Base-by-base conservation (phyloP, 2,113 vertebrate genomes). In the Petrocephalus microphthalmus region DNA sequence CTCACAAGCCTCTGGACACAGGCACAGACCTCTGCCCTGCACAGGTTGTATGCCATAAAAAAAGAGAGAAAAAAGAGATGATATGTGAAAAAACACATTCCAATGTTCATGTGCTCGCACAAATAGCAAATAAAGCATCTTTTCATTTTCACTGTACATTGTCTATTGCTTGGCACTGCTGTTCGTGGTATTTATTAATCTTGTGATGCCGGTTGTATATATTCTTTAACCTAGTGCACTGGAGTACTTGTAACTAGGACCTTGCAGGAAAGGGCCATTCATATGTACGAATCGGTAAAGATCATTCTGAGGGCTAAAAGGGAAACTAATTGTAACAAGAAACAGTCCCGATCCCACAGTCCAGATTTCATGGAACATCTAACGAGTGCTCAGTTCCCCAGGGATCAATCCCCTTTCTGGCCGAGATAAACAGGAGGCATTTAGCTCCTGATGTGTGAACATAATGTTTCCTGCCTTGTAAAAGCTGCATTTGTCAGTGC, bases 401-500 rank as follows among this genome's bases (percentile, higher is more conserved):
- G 64, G 42, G 91, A 92, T 92, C 91, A 64, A 71, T 89, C 88
- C 74, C 54, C 87, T 88, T 71, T 78, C 60, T 82, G 86, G 81
- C 74, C 25, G 90, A 93, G 92, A 95, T 94, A 92, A 94, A 95
- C 93, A 95, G 93, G 91, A 92, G 89, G 92, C 93, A 92, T 93
- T 94, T 93, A 94, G 91, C 89, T 88, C 89, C 90, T 92, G 91
- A 94, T 94, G 92, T 91, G 92, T 93, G 92, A 92, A 92, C 92
- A 91, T 93, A 93, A 90, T 94, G 93, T 93, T 89, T 93, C 92
- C 90, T 91, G 91, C 91, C 91, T 91, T 89, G 91, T 93, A 91
- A 93, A 94, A 95, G 92, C 93, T 92, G 92, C 94, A 95, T 95
- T 95, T 94, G 92, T 95, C 94, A 95, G 87, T 94, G 94, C 93